Base-by-base conservation (phyloP, 2,888 invertebrate genomes). In the Harpalus rufipes region DNA sequence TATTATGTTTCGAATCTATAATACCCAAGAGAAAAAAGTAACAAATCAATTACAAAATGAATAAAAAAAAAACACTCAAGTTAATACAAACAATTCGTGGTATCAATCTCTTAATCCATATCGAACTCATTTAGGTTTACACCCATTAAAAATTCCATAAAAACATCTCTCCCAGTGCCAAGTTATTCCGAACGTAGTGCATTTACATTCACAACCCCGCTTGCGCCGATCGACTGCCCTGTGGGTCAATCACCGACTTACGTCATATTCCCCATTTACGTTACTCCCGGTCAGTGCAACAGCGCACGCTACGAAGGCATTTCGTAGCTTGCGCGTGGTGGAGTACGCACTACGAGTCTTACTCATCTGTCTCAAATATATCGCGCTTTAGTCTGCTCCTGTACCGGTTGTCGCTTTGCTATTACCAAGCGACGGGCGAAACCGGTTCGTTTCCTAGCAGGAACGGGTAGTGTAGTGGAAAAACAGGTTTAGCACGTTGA, bases 281-380 rank as follows among this genome's bases (percentile, higher is more conserved):
- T 56, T 25, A 65, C 21, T 51, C 39, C 76, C 44, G 14, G 78
- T 8, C 56, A 44, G 79, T 39, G 79, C 84, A 84, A 84, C 72
- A 41, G 44, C 18, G 44, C 72, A 2, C 51, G 32, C 18, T 58
- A 14, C 59, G 18, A n/a, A 1, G 39, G 76, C 18, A 83, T 18
- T 32, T 83, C 83, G 16, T 74, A 61, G 44, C 59, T 74, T 14
- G 4, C 39, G n/a, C 61, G 63, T 0, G 14, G 61, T 80, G 63
- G 44, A 61, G 21, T 25, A 74, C 72, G 72, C 72, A 74, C 72
- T 44, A 74, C 84, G 84, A 79, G 84, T 78, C 89, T 89, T 89
- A 89, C 89, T 89, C 89, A 89, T 89, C 89, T 89, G 87, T 87
- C 87, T 78, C 83, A 76, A 83, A 83, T 76, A 88, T 88, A 74